Percentiles rank a stretch among this genome's conserved stretches.
Conservation (phyloP, 2,888 invertebrate species). For the Gari tellinella region DNA sequence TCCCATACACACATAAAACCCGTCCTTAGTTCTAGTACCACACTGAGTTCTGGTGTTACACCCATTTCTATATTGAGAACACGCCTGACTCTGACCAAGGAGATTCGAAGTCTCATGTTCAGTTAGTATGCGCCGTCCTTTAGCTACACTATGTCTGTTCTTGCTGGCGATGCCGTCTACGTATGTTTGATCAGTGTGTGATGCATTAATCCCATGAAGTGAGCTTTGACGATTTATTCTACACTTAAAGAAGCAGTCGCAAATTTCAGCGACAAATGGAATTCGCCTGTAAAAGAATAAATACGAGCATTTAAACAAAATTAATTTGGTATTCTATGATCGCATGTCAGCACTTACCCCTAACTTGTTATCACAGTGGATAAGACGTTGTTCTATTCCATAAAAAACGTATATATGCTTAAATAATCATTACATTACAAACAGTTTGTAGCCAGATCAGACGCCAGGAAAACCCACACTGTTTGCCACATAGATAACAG, state of each 20-base stretch:
- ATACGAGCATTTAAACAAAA: background rate
- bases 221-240: slow-evolving; percentile 15
- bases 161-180: slow-evolving; percentile 17
- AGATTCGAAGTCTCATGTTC: slow-evolving; percentile 25
- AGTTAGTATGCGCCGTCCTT: slow-evolving; percentile 1
- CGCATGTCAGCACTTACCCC: too few species aligned
- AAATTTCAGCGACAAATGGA: slow-evolving; percentile 44
- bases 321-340: too few species aligned
- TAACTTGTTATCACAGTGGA: background rate
- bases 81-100: background rate
- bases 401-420: background rate
- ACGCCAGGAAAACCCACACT: too few species aligned
- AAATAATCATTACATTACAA: too few species aligned
- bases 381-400: background rate
- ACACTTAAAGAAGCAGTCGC: slow-evolving; percentile 50
- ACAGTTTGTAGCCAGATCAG: too few species aligned
- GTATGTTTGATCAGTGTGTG: slow-evolving; percentile 38
- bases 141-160: background rate
- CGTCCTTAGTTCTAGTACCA: background rate
- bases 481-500: too few species aligned
- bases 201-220: slow-evolving; percentile 1
- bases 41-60: background rate
- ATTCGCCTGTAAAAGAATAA: slow-evolving; percentile 50
- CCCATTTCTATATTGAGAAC: too few species aligned
- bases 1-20: background rate